Evolutionary conservation across 2,888 invertebrate species (phyloP).

Genomic region (Atherix ibis): DNA sequence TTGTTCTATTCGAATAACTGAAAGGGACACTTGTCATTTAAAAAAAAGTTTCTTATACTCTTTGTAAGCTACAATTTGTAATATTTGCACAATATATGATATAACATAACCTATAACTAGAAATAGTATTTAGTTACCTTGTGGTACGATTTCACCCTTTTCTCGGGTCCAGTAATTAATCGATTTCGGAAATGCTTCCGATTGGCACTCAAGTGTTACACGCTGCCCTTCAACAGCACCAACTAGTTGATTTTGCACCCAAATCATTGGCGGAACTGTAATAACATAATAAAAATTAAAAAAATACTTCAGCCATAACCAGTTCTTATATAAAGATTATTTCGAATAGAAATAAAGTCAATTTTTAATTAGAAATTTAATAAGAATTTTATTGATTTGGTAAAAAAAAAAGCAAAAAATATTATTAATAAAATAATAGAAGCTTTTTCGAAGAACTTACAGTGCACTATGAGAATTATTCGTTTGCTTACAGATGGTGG

Average conservation of each 20-base stretch:
- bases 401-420: too few species aligned
- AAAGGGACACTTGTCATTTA: too few species aligned
- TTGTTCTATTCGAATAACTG: too few species aligned
- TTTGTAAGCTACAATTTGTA: too few species aligned
- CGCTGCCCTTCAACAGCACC: conserved; percentile 48
- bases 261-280: conserved; percentile 59
- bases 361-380: too few species aligned
- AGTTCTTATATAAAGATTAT: neutral
- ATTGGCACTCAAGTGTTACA: conserved; percentile 52
- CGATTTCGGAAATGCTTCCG: conserved; percentile 55
- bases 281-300: conserved; percentile 12
- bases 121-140: too few species aligned
- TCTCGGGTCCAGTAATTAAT: conserved; percentile 57
- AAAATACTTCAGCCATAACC: conserved; percentile 1
- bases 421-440: too few species aligned
- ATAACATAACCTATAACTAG: too few species aligned
- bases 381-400: too few species aligned
- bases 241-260: conserved; percentile 55
- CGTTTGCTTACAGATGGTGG: conserved; percentile 81
- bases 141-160: conserved; percentile 43
- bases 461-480: conserved; percentile 70
- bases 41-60: too few species aligned
- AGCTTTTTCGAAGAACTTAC: conserved; percentile 47
- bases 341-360: too few species aligned
- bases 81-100: too few species aligned